Evolutionary conservation across 30 jellyfish, hydroid and myxozoan species (phyloP), one percentile per base, ranked within the genome.

Genomic region (Chrysaora quinquecirrha): DNA sequence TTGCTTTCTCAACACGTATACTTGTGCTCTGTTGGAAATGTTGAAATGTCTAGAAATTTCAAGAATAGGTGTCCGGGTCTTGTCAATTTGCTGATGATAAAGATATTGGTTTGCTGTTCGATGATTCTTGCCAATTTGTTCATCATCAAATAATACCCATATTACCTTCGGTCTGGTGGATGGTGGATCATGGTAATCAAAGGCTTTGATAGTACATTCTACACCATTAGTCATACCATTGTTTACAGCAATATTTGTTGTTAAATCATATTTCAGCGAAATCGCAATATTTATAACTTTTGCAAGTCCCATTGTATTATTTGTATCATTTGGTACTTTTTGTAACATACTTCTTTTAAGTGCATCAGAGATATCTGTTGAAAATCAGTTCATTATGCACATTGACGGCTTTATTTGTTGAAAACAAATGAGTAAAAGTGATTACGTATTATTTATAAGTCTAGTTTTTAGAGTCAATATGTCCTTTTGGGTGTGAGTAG

Each of bases 61-160:
- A 21, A 74, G 32, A 2, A 74, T 74, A 19, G 86, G 86, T 74
- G 86, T 74, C 86, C 86, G 48, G 16, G 2, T 21, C 10, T 21
- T 10, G 14, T 48, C 29, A 18, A 48, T 74, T 0, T 29, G 3
- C 1, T 16, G 1, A 2, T 49, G 12, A 4, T 12, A 50, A 1
- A 74, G 30, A 54, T 43, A 27, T 48, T 58, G 21, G 27, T 46
- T 16, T 49, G 47, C 78, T 16, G 14, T 10, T 34, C 86, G 19
- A 4, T 47, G 49, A 48, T 46, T 24, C 9, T 19, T 27, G n/a
- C 86, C 86, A 30, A 74, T 24, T 24, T 27, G 11, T 7, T 11
- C 16, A 19, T 11, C 6, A 3, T 3, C 6, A 65, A 65, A 65
- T 31, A 3, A 6, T 34, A 74, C 86, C 86, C 86, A 74, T 20